Evolutionary conservation across 2,888 invertebrate species (phyloP).

Genomic region (Agonopterix heracliana): DNA sequence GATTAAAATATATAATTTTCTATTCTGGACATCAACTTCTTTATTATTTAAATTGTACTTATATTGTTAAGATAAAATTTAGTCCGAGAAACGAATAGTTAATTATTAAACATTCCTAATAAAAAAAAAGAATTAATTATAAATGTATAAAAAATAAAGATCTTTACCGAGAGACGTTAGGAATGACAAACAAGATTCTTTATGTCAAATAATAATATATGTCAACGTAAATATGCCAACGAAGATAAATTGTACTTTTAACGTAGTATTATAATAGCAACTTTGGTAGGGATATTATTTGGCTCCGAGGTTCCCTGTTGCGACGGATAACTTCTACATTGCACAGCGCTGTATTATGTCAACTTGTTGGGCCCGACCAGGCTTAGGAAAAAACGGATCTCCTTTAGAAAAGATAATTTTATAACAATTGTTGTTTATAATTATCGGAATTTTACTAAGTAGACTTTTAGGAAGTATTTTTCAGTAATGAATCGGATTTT

Average conservation of each 20-base stretch:
- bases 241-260: slow-evolving; percentile 20
- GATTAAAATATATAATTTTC: slow-evolving; percentile 61
- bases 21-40: slow-evolving; percentile 62
- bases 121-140: slow-evolving; percentile 35
- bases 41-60: slow-evolving; percentile 67
- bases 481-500: no score
- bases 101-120: slow-evolving; percentile 41
- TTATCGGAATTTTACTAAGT: no score
- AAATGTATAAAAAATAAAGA: slow-evolving; percentile 75
- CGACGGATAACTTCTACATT: slow-evolving; percentile 3
- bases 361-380: no score
- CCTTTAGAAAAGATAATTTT: no score
- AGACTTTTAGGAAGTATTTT: no score
- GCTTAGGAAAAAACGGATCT: no score
- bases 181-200: slow-evolving; percentile 53
- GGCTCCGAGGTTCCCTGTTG: slow-evolving; percentile 17
- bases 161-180: slow-evolving; percentile 64
- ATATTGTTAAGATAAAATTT: slow-evolving; percentile 54
- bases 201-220: slow-evolving; percentile 13
- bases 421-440: no score
- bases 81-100: slow-evolving; percentile 57
- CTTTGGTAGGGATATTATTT: slow-evolving; percentile 46
- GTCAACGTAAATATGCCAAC: slow-evolving; percentile 6
- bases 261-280: slow-evolving; percentile 24
- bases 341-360: slow-evolving; percentile 10